phyloP scores from a whole-genome alignment of 2,113 vertebrate genomes.

The Plecturocebus donacophilus region DNA sequence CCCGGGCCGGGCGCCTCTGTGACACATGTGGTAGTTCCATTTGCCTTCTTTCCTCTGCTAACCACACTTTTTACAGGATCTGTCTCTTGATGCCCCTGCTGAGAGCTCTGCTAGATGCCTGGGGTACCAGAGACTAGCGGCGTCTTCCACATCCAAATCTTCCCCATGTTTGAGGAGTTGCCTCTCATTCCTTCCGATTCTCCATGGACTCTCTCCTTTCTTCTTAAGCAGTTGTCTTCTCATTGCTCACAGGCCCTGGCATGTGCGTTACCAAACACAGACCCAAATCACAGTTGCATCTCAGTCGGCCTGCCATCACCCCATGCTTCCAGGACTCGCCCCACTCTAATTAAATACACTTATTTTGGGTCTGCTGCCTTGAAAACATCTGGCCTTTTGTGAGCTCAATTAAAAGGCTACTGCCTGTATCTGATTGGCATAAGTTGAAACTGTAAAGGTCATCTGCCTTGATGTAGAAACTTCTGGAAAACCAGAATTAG shows the following conservation, averaged over 20 bases:
- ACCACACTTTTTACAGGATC: background rate
- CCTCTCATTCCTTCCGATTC: background rate
- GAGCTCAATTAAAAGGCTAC: background rate
- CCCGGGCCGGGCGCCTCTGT: background rate
- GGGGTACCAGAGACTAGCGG: background rate
- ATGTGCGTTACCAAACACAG: fast-evolving
- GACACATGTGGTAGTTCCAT: fast-evolving
- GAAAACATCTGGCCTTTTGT: background rate
- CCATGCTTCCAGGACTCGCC: background rate
- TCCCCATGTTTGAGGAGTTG: background rate
- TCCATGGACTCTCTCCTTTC: background rate
- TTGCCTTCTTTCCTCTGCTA: background rate
- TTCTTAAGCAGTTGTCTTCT: background rate
- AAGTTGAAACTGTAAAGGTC: background rate
- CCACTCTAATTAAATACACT: background rate
- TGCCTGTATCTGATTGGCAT: background rate
- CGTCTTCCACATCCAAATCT: fast-evolving
- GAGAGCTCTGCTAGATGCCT: background rate
- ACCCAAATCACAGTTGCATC: fast-evolving
- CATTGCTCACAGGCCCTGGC: fast-evolving
- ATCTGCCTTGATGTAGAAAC: slow-evolving; percentile 8
- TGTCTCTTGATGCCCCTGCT: background rate
- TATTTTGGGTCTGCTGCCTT: background rate
- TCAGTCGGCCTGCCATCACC: background rate
- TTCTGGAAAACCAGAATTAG: background rate